A percentile compares a stretch with the other conserved stretches of the same genome.
Conservation (phyloP, 2,888 invertebrate genomes). For the Nephrotoma flavescens region DNA sequence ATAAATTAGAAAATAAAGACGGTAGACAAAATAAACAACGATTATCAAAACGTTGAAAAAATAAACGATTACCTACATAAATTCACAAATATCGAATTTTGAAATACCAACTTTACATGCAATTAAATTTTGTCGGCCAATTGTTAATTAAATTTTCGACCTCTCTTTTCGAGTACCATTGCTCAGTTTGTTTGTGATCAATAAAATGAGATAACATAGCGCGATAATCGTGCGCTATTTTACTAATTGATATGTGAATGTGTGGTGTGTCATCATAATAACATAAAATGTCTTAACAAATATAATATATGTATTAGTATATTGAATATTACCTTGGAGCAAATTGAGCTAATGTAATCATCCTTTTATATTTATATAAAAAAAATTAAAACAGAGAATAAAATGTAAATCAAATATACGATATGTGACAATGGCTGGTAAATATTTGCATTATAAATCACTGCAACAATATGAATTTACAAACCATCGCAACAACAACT, state of each 20-base stretch:
- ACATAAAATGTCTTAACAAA: background rate
- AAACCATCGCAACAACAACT: background rate
- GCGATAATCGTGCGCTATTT: background rate
- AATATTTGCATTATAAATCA: background rate
- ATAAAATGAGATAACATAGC: background rate
- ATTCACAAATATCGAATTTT: background rate
- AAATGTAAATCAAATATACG: background rate
- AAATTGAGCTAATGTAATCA: slow-evolving; percentile 61
- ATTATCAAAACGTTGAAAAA: too few relatives aligned
- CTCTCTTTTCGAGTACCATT: background rate
- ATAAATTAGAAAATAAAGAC: too few relatives aligned
- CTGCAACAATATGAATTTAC: background rate
- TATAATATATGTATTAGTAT: background rate
- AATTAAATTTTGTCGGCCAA: background rate
- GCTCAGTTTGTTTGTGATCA: background rate
- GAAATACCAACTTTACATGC: background rate
- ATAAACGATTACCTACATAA: too few relatives aligned
- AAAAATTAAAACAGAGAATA: slow-evolving; percentile 4
- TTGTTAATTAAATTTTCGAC: background rate
- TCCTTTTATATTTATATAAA: slow-evolving; percentile 32
- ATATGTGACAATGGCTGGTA: background rate
- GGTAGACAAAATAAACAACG: too few relatives aligned
- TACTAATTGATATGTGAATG: background rate
- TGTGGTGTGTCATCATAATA: background rate
- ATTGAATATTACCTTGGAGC: slow-evolving; percentile 49